Percentiles rank a stretch among this genome's conserved stretches.
Conservation (phyloP, 2,797 vertebrate genomes). For the Hafferia zeledoni region DNA sequence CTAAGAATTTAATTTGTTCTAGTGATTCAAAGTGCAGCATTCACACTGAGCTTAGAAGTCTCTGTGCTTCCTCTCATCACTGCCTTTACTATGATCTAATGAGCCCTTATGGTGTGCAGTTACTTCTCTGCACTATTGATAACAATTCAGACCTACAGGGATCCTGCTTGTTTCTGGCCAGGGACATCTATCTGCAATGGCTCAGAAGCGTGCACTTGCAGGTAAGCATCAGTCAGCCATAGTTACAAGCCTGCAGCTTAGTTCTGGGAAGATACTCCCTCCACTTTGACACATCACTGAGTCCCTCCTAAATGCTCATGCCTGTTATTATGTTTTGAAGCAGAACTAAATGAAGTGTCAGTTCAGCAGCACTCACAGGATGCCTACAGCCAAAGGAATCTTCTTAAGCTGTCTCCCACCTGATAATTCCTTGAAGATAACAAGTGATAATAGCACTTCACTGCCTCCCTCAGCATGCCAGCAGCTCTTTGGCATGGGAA, state of each 20-base stretch:
- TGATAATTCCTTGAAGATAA: not conserved
- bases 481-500: not conserved
- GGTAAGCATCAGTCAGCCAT: not conserved
- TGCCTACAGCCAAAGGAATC: not conserved
- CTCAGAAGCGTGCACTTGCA: not conserved
- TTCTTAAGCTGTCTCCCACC: not conserved
- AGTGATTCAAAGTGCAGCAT: constrained; percentile 9
- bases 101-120: not conserved
- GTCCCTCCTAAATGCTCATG: not conserved
- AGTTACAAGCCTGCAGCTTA: not conserved
- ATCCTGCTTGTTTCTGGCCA: not conserved
- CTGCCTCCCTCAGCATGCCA: not conserved
- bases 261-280: not conserved
- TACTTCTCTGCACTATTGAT: not conserved
- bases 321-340: accelerated
- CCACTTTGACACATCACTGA: not conserved
- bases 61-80: not conserved
- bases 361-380: not conserved
- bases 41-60: not conserved
- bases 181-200: not conserved
- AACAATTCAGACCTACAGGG: not conserved
- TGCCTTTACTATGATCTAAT: constrained; percentile 5
- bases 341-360: not conserved
- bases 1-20: constrained; percentile 3
- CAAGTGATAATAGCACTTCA: not conserved